Base-by-base conservation (phyloP, 2,888 invertebrate genomes). In the Sinhomidia bicolor region DNA sequence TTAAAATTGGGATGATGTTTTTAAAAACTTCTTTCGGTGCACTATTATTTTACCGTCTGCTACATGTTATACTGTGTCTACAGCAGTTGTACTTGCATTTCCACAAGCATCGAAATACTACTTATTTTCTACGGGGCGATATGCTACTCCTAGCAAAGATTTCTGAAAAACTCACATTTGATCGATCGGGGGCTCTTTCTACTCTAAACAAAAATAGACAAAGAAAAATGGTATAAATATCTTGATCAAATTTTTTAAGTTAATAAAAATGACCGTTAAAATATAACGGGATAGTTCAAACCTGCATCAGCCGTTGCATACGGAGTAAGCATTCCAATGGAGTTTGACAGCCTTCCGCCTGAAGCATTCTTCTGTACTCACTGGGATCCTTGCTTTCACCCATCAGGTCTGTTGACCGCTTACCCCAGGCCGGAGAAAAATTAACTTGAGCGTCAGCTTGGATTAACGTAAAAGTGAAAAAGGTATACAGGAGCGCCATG, bases 401-500 rank as follows among this genome's bases (percentile, higher is more conserved):
- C 74, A 83, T 23, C 10, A 83, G 41, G n/a, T 79, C 80, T 0
- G 84, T 1, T 3, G 89, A 81, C n/a, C 92, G 93, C 14, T 95
- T 93, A 1, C 95, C 95, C 95, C 95, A 95, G 81, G 94, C 94
- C 0, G 95, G 95, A 0, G 95, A 95, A 92, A 95, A 95, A 4
- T 95, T 95, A 51, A 95, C 93, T 92, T 95, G 95, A 0, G 94
- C 95, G 20, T 90, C 88, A 0, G 89, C 91, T 17, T 85, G 65
- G 23, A 90, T 80, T 47, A 88, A 71, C 5, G 89, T 87, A 29
- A 90, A 85, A 2, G 90, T 65, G 23, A 89, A 82, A 26, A 88
- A 82, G 12, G 89, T 87, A 41, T 90, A 83, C 2, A 91, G 60
- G 6, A 91, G 41, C 3, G 80, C 88, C 23, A 83, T 71, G 29